phyloP scores from a whole-genome alignment of 2,113 vertebrate genomes.

The Poicephalus meyeri region DNA sequence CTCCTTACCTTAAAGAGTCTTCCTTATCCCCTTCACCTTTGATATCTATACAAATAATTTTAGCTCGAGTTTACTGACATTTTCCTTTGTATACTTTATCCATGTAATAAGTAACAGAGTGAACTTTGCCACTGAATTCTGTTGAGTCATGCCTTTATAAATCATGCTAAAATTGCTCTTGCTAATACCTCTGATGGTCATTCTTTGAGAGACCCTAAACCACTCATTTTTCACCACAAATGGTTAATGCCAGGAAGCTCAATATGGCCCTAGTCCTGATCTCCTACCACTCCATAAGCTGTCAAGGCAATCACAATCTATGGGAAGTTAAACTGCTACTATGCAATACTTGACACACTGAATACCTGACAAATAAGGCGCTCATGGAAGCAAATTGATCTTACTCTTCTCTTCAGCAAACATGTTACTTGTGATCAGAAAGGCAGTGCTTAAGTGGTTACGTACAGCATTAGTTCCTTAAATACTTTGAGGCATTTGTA shows the following conservation, averaged over 20 bases:
- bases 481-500: conserved; percentile 24
- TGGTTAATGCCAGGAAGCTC: neutral
- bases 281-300: neutral
- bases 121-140: neutral
- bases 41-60: neutral
- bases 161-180: neutral
- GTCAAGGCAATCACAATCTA: neutral
- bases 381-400: neutral
- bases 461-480: neutral
- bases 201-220: neutral
- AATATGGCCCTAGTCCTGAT: neutral
- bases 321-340: neutral
- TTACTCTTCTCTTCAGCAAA: neutral
- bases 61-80: neutral
- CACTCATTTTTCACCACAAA: neutral
- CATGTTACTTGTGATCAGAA: neutral
- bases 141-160: neutral
- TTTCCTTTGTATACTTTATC: neutral
- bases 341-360: neutral
- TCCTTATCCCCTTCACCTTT: neutral
- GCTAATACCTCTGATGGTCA: neutral
- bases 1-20: neutral
- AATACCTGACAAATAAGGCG: neutral
- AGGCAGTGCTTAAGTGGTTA: neutral
- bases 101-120: neutral